Evolutionary conservation across 2,888 invertebrate species (phyloP), one percentile per base, ranked within the genome.

Genomic region (Chrysolina americana): DNA sequence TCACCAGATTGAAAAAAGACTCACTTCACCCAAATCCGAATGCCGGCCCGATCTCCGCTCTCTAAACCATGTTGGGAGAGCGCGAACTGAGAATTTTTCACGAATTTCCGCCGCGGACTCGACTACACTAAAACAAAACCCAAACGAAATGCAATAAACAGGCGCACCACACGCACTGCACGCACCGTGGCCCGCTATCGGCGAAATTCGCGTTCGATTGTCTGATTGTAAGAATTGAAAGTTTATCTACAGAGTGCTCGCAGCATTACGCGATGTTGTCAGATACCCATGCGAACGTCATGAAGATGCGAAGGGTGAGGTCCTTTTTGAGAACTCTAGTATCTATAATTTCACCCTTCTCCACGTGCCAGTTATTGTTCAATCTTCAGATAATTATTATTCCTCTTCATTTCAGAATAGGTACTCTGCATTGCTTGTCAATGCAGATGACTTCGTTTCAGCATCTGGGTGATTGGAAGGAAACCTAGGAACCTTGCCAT

Each of bases 171-270:
- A 80, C 81, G 79, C 79, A 79, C 80, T 66, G 65, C 66, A 77
- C 78, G 78, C 79, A 76, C 75, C 76, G 62, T 65, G 66, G 65
- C 63, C 75, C 68, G 75, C 71, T 81, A 80, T 81, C 80, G 80
- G 81, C 78, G 73, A 78, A 80, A 76, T 80, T 81, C 81, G 81
- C 81, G 78, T 80, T 79, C 80, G 80, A 80, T 80, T 80, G 81
- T 80, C 74, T 73, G 76, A 77, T 76, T 74, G 72, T 74, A 62
- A 62, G 68, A 68, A 68, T 65, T 73, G 59, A 28, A 28, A 15
- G 59, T 17, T n/a, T 17, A n/a, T 28, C 59, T 59, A 59, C 28
- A 13, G 59, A 17, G 59, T 17, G 59, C 15, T 59, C 53, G 53
- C 19, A 6, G 47, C 47, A 15, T 47, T 47, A 15, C 47, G 47